Percentiles rank a stretch among this genome's conserved stretches.
These are phyloP conservation scores for Lampris incognitus DNA, from an alignment of 2,113 vertebrate species.

Conservation along the genomic window DNA sequence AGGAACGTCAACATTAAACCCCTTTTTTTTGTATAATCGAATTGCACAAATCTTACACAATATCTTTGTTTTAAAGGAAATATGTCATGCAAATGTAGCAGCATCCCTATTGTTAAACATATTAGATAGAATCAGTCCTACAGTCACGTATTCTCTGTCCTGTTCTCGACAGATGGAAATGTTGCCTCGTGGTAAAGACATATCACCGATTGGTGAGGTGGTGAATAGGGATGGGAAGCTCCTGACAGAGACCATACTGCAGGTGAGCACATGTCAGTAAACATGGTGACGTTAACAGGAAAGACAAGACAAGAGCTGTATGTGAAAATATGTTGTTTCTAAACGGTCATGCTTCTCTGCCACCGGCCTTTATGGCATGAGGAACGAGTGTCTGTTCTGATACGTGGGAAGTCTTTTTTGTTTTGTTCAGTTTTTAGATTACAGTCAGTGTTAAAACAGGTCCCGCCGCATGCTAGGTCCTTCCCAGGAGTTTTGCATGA, in stretches of 20 bases:
- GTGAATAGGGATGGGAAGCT: constrained; percentile 90
- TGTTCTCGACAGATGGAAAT: constrained; percentile 87
- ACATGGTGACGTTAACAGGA: no score
- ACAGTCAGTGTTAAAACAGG: no score
- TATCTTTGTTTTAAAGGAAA: background rate
- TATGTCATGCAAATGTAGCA: background rate
- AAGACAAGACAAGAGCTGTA: background rate
- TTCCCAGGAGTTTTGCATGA: no score
- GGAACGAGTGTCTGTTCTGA: no score
- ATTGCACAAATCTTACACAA: no score
- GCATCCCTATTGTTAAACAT: background rate
- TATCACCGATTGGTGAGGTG: constrained; percentile 86
- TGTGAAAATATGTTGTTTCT: no score
- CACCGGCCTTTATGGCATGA: no score
- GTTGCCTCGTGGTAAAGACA: constrained; percentile 89
- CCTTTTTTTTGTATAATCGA: background rate
- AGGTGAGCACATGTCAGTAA: constrained; percentile 81
- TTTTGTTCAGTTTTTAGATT: no score
- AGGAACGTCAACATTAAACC: background rate
- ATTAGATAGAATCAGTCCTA: background rate
- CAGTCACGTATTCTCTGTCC: background rate
- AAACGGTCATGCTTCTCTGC: no score
- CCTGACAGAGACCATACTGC: constrained; percentile 90
- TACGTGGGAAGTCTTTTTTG: no score
- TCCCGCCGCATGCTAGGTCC: no score